Evolutionary conservation across 2,113 vertebrate genomes (phyloP).

Genomic region (Cyprinodon variegatus): DNA sequence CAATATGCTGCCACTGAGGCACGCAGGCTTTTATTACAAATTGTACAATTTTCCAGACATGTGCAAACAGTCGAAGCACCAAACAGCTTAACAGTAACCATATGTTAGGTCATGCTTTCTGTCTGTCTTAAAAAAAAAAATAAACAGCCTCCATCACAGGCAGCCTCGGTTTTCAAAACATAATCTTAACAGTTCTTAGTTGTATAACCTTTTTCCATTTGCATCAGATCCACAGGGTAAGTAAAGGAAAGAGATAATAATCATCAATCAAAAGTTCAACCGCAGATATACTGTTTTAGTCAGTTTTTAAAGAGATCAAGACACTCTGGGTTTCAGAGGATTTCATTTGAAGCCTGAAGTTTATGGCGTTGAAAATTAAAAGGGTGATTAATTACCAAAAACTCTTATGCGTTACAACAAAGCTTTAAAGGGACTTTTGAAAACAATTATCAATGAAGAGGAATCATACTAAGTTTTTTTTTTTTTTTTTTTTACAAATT

Average conservation of each 20-base stretch:
- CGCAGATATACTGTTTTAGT: neutral
- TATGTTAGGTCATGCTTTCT: neutral
- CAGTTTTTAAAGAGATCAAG: neutral
- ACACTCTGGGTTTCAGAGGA: neutral
- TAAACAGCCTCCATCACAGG: neutral
- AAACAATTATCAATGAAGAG: neutral
- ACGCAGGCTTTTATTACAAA: conserved; percentile 6
- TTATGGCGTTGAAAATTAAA: neutral
- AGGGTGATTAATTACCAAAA: neutral
- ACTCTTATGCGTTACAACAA: neutral
- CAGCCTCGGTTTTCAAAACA: neutral
- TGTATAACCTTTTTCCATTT: conserved; percentile 3
- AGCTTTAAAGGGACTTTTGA: neutral
- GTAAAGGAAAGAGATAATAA: neutral
- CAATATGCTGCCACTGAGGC: conserved; percentile 6
- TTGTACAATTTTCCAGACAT: neutral
- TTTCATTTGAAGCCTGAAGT: neutral
- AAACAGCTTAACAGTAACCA: conserved; percentile 1
- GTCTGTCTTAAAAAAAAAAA: neutral
- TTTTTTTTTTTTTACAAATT: neutral
- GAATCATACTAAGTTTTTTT: neutral
- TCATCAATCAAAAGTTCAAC: neutral
- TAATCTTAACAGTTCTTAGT: neutral
- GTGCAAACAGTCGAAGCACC: conserved; percentile 2
- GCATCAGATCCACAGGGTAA: neutral